Evolutionary conservation across 2,797 vertebrate species (phyloP).

Genomic region (Esox lucius): DNA sequence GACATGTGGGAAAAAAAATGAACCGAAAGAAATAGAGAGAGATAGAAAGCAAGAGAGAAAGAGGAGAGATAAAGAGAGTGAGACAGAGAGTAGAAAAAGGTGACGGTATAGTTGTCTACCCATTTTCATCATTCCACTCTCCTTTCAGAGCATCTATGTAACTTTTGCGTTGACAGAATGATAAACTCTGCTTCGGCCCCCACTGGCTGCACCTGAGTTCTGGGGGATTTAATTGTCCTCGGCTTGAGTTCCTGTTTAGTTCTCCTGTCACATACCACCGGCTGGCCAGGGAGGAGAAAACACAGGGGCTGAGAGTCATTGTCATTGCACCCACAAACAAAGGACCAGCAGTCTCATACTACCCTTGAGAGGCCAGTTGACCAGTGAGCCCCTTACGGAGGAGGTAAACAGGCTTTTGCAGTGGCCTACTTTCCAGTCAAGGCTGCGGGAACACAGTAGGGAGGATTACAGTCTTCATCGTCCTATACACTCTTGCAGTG

Average conservation of each 20-base stretch:
- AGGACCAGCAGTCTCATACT: conserved; percentile 33
- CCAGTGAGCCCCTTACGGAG: neutral
- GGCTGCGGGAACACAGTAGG: neutral
- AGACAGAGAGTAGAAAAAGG: neutral
- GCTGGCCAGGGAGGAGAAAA: conserved; percentile 21
- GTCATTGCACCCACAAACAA: conserved; percentile 50
- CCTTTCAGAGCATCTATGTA: conserved; percentile 15
- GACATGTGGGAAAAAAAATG: neutral
- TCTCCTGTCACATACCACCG: conserved; percentile 48
- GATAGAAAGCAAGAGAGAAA: neutral
- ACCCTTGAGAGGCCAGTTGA: conserved; percentile 38
- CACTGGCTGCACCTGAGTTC: conserved; percentile 28
- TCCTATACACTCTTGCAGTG: neutral
- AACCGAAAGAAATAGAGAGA: neutral
- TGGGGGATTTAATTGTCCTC: conserved; percentile 33
- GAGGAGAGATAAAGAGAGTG: neutral
- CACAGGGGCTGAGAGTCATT: conserved; percentile 24
- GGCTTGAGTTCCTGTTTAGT: conserved; percentile 41
- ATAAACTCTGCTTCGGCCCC: conserved; percentile 22
- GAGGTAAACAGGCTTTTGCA: neutral
- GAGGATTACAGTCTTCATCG: neutral
- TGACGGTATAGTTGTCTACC: conserved; percentile 1
- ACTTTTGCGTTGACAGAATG: conserved; percentile 18
- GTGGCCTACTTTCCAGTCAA: neutral
- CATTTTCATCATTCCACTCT: conserved; percentile 15